Conservation (phyloP, 2,113 vertebrate genomes). For the Leptobrachium leishanense region DNA sequence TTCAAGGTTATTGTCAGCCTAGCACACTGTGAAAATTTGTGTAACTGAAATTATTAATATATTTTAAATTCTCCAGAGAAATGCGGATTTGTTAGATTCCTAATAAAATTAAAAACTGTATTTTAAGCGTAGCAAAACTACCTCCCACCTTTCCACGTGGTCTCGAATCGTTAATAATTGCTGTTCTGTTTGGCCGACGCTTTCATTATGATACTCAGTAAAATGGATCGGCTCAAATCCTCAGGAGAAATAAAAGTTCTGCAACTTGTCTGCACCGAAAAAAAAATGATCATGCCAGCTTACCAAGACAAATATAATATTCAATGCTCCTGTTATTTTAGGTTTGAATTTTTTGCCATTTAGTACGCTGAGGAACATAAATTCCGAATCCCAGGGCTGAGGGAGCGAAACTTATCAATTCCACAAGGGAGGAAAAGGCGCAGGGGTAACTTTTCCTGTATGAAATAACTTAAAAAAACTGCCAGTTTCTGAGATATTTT, state of each 20-base stretch:
- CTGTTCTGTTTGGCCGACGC: constrained; percentile 62
- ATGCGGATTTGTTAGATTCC: constrained; percentile 58
- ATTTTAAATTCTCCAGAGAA: constrained; percentile 56
- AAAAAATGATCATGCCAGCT: constrained; percentile 66
- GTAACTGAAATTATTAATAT: constrained; percentile 10
- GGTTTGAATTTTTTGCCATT: constrained; percentile 34
- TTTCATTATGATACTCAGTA: constrained; percentile 71
- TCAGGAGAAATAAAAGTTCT: constrained; percentile 59
- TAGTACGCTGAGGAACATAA: constrained; percentile 39
- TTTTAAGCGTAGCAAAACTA: constrained; percentile 69
- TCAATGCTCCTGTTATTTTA: constrained; percentile 59
- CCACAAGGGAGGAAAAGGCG: constrained; percentile 38
- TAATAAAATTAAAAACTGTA: constrained; percentile 67
- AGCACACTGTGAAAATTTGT: neutral
- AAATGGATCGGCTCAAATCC: constrained; percentile 70
- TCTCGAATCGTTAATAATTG: constrained; percentile 71
- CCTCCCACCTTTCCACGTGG: constrained; percentile 54
- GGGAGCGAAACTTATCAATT: constrained; percentile 31
- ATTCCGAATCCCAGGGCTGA: constrained; percentile 39
- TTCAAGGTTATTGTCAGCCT: neutral
- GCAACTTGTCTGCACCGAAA: constrained; percentile 55
- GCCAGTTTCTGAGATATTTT: constrained; percentile 32
- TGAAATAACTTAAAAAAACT: constrained; percentile 23
- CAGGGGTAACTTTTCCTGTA: constrained; percentile 45
- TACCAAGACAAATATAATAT: constrained; percentile 70